Evolutionary conservation across 2,888 invertebrate genomes (phyloP).

Genomic region (Cephonodes hylas): DNA sequence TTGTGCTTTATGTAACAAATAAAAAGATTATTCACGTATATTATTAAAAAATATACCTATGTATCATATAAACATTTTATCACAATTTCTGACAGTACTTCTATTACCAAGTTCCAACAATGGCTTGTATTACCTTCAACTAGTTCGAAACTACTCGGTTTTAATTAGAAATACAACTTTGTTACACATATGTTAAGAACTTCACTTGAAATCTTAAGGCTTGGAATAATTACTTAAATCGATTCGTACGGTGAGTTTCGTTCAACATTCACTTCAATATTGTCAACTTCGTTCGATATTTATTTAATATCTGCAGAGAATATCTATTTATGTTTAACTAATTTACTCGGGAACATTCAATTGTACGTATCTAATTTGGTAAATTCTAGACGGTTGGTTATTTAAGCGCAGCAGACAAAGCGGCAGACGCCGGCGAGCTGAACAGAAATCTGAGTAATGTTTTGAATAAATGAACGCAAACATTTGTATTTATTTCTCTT

Average conservation of each 20-base stretch:
- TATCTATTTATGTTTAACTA: neutral
- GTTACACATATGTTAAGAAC: conserved; percentile 3
- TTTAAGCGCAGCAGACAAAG: neutral
- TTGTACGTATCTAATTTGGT: neutral
- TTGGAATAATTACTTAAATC: conserved; percentile 8
- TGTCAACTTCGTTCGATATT: conserved; percentile 12
- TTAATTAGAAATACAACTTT: conserved; percentile 1
- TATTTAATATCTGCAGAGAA: conserved; percentile 8
- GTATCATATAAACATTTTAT: no score
- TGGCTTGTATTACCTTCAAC: neutral
- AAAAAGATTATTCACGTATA: no score
- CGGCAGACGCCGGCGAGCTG: neutral
- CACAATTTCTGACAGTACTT: no score
- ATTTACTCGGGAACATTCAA: conserved; percentile 6
- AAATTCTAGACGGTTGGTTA: neutral
- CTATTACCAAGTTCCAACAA: neutral
- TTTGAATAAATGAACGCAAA: neutral
- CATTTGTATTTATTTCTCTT: neutral
- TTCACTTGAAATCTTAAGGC: neutral
- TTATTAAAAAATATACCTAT: no score
- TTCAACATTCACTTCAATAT: conserved; percentile 4
- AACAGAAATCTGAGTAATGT: neutral
- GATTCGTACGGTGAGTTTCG: conserved; percentile 6
- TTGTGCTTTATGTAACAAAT: no score
- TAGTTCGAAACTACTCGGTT: neutral